Percentiles rank a stretch among this genome's conserved stretches.
These are phyloP conservation scores for Drosophila bipectinata DNA, from an alignment of 1,140 invertebrate genomes.

Conservation along the genomic window DNA sequence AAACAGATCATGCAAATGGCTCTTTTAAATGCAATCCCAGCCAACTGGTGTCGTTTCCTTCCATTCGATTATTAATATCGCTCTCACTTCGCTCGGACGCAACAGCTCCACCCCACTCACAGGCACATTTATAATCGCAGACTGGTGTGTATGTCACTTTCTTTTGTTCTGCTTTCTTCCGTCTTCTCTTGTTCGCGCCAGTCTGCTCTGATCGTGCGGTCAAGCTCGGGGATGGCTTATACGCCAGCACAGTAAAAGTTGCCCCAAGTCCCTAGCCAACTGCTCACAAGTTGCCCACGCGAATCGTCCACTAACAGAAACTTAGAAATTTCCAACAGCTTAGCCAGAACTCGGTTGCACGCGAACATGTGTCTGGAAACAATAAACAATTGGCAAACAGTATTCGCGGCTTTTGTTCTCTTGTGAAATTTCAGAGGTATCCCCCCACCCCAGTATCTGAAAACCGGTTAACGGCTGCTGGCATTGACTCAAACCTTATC, in stretches of 20 bases:
- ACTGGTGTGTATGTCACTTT: constrained; percentile 55
- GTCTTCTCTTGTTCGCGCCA: constrained; percentile 39
- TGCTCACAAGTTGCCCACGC: no score
- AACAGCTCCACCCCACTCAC: constrained; percentile 20
- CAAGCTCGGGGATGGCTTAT: constrained; percentile 30
- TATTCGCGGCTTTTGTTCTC: constrained; percentile 32
- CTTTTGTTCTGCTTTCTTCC: constrained; percentile 66
- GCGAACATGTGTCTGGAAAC: constrained; percentile 9
- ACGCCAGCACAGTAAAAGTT: constrained; percentile 51
- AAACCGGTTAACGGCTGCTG: constrained; percentile 38
- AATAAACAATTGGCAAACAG: constrained; percentile 27
- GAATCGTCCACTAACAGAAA: no score
- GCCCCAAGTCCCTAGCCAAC: constrained; percentile 2
- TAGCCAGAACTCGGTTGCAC: constrained; percentile 18
- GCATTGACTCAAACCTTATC: constrained; percentile 39
- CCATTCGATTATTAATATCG: constrained; percentile 48
- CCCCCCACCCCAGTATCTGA: not conserved
- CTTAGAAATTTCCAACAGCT: constrained; percentile 11
- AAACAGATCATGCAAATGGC: constrained; percentile 57
- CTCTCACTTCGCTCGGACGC: constrained; percentile 48
- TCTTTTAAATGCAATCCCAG: constrained; percentile 35
- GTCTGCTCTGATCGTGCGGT: constrained; percentile 56
- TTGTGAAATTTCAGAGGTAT: constrained; percentile 8
- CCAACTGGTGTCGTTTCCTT: constrained; percentile 28
- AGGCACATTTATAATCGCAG: not conserved